These are phyloP conservation scores for Campoletis raptor DNA, from an alignment of 2,888 invertebrate species.

Conservation along the genomic window DNA sequence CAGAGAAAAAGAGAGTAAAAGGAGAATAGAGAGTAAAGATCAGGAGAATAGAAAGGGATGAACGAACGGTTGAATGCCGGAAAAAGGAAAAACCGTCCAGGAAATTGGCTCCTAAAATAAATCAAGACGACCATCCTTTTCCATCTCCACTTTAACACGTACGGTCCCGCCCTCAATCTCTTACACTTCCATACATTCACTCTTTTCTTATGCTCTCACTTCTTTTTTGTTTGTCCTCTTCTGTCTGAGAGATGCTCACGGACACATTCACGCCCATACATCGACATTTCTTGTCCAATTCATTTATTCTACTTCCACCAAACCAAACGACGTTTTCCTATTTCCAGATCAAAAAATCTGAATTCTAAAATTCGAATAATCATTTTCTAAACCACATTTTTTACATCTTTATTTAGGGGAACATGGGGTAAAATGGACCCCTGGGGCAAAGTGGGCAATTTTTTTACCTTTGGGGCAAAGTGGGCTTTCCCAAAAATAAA, in stretches of 20 bases:
- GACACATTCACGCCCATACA: background rate
- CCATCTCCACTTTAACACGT: constrained; percentile 66
- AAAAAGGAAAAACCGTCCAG: constrained; percentile 71
- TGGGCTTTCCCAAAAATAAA: too few relatives aligned
- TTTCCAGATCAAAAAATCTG: background rate
- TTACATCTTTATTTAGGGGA: background rate
- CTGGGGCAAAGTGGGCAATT: too few relatives aligned
- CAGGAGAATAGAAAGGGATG: constrained; percentile 28
- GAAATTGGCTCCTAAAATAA: constrained; percentile 76
- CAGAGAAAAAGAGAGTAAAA: constrained; percentile 13
- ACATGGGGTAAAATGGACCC: too few relatives aligned
- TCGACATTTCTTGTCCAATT: constrained; percentile 52
- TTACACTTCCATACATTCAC: constrained; percentile 44
- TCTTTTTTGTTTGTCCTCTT: background rate
- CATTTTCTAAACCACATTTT: background rate
- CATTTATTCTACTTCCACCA: constrained; percentile 60
- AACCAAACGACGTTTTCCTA: constrained; percentile 39
- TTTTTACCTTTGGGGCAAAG: too few relatives aligned
- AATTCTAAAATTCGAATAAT: background rate
- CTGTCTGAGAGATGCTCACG: background rate
- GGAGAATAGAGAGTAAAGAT: constrained; percentile 1
- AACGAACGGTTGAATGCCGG: constrained; percentile 58
- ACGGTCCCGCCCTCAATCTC: constrained; percentile 49
- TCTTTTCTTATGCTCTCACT: constrained; percentile 36
- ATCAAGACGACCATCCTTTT: constrained; percentile 71